Percentiles rank a stretch among this genome's conserved stretches.
Conservation (phyloP, 2,113 vertebrate genomes). For the Nyctereutes procyonoides region DNA sequence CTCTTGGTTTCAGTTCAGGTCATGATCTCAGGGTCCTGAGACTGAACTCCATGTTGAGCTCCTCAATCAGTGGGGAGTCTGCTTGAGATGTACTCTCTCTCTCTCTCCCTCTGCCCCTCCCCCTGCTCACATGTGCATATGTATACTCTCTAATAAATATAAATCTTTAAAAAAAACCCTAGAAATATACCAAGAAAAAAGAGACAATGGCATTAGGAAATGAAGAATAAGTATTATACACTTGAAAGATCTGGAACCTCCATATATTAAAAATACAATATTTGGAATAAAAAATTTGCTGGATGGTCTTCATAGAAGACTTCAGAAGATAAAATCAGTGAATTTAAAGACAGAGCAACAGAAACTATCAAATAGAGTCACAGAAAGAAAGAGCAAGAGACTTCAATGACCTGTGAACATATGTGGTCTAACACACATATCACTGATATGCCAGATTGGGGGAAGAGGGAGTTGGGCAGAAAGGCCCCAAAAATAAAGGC, state of each 20-base stretch:
- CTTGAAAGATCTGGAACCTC: neutral
- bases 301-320: neutral
- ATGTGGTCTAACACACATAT: neutral
- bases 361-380: neutral
- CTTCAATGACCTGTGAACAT: fast-evolving
- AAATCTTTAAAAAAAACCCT: neutral
- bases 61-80: neutral
- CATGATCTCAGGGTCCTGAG: neutral
- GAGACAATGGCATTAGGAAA: neutral
- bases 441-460: neutral
- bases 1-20: neutral
- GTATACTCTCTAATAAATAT: neutral
- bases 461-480: neutral
- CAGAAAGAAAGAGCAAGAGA: neutral
- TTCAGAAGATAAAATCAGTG: neutral
- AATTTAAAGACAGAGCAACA: neutral
- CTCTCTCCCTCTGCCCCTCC: neutral
- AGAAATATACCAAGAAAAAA: neutral
- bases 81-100: too few relatives aligned
- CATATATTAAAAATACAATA: neutral
- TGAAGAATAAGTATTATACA: neutral
- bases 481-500: neutral
- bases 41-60: neutral
- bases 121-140: neutral
- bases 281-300: neutral